A percentile compares a stretch with the other conserved stretches of the same genome.
phyloP scores from a whole-genome alignment of 2,113 vertebrate genomes.

The Elachura formosa region DNA sequence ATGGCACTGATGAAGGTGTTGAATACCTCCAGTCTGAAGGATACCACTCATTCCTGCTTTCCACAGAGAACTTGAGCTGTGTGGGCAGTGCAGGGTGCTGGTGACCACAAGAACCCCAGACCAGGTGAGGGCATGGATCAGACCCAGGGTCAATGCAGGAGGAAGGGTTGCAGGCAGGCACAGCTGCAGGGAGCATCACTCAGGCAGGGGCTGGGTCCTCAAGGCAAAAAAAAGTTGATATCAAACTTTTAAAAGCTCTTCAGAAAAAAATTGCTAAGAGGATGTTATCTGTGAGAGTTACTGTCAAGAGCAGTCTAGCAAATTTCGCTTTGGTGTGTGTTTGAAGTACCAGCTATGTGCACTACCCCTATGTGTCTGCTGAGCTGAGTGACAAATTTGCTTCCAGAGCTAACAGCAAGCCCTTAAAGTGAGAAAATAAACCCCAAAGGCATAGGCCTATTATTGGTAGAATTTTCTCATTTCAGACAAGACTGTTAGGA shows the following conservation, averaged over 20 bases:
- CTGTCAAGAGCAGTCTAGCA: neutral
- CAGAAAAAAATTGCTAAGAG: neutral
- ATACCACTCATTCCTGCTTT: neutral
- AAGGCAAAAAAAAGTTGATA: neutral
- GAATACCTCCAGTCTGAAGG: neutral
- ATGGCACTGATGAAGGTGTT: neutral
- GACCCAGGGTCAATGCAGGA: neutral
- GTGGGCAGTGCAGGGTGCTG: neutral
- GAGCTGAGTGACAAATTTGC: neutral
- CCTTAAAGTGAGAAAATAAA: neutral
- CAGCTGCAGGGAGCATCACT: fast-evolving
- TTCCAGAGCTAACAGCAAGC: neutral
- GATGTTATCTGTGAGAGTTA: neutral
- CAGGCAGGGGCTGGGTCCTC: neutral
- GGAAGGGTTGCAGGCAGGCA: neutral
- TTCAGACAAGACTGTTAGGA: neutral
- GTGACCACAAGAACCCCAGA: neutral
- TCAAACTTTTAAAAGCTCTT: neutral
- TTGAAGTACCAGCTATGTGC: neutral
- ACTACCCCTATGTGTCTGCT: neutral
- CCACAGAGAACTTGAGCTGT: neutral
- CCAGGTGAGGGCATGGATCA: fast-evolving
- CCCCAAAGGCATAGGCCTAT: neutral
- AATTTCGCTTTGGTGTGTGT: neutral
- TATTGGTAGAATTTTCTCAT: neutral